These are phyloP conservation scores for Euzetes globulus DNA, from an alignment of 2,888 invertebrate genomes.

Conservation along the genomic window DNA sequence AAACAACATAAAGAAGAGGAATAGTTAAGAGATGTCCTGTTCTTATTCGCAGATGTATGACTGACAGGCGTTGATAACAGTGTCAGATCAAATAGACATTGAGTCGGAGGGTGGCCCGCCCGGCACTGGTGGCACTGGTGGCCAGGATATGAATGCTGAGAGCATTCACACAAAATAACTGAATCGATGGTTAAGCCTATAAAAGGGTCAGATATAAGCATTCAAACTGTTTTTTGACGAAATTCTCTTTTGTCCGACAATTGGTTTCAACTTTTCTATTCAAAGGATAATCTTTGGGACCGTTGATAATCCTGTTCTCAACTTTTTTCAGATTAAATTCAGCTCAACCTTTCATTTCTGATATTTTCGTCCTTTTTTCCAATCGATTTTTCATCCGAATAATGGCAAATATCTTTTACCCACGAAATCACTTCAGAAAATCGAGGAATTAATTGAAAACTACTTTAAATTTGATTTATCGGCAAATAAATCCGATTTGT, in stretches of 20 bases:
- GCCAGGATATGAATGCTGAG: not conserved
- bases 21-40: slow-evolving; percentile 20
- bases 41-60: not conserved
- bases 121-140: not conserved
- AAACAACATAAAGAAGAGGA: not conserved
- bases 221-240: not conserved
- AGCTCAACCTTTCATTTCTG: not conserved
- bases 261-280: slow-evolving; percentile 9
- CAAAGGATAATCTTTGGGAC: not conserved
- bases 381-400: not conserved
- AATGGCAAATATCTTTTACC: not conserved
- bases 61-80: slow-evolving; percentile 24
- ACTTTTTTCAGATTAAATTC: not conserved
- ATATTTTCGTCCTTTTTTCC: slow-evolving; percentile 14
- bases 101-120: slow-evolving; percentile 7
- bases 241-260: not conserved
- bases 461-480: slow-evolving; percentile 6
- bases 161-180: not conserved
- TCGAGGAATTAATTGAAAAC: not conserved
- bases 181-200: not conserved
- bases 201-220: slow-evolving; percentile 17
- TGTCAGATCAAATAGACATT: slow-evolving; percentile 12
- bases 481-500: slow-evolving; percentile 13
- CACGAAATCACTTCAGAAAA: not conserved
- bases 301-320: slow-evolving; percentile 18